Evolutionary conservation across 2,113 vertebrate species (phyloP).

Genomic region (Macrotis lagotis): DNA sequence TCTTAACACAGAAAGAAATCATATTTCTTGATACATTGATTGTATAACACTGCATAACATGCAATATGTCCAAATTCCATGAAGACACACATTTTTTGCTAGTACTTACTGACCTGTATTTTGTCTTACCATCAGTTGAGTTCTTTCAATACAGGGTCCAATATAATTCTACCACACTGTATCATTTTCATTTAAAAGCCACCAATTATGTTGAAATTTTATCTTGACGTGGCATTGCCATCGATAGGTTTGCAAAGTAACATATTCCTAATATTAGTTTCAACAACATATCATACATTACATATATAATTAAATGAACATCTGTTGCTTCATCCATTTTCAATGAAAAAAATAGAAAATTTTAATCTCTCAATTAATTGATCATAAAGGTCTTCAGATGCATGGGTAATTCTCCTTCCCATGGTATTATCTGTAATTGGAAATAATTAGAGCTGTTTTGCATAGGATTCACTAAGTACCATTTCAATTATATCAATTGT

Average conservation of each 20-base stretch:
- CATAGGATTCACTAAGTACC: neutral
- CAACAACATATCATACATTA: neutral
- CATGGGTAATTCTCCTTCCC: neutral
- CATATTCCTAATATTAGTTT: neutral
- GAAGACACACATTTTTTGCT: neutral
- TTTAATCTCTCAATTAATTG: neutral
- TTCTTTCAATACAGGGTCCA: neutral
- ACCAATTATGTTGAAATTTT: neutral
- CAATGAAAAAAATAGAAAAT: neutral
- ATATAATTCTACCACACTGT: neutral
- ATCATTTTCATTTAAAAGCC: neutral
- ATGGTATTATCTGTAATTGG: neutral
- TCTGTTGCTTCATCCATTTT: neutral
- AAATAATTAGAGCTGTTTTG: neutral
- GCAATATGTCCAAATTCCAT: neutral
- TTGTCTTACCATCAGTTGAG: neutral
- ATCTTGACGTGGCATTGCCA: neutral
- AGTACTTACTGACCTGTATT: neutral
- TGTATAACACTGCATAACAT: neutral
- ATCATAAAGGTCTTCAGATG: neutral
- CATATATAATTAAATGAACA: neutral
- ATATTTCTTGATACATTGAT: neutral
- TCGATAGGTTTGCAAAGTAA: neutral
- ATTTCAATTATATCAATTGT: neutral
- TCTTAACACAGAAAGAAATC: neutral